A percentile compares a stretch with the other conserved stretches of the same genome.
phyloP scores from a whole-genome alignment of 2,888 invertebrate species.

The Orthosia gothica region DNA sequence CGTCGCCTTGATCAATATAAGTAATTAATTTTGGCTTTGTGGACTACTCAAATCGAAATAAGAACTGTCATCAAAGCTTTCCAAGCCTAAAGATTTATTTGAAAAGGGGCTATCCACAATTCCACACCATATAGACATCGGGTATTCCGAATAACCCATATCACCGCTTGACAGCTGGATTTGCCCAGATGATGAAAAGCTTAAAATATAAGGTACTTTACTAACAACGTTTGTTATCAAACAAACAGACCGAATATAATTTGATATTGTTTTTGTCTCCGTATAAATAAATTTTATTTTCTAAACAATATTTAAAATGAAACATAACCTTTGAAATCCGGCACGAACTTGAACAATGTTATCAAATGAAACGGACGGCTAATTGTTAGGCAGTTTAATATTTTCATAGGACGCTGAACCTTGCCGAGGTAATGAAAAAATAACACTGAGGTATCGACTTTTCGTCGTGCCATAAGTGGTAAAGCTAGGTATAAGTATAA shows the following conservation, averaged over 20 bases:
- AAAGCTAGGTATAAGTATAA: no score
- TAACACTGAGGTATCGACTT: slow-evolving; percentile 52
- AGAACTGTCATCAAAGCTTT: background rate
- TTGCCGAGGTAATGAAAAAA: slow-evolving; percentile 47
- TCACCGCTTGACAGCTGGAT: slow-evolving; percentile 32
- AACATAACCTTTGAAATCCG: slow-evolving; percentile 37
- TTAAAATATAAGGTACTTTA: slow-evolving; percentile 24
- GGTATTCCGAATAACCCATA: slow-evolving; percentile 12
- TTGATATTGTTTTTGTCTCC: slow-evolving; percentile 8
- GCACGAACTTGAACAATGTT: slow-evolving; percentile 26
- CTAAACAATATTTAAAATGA: slow-evolving; percentile 34
- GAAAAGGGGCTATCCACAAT: slow-evolving; percentile 13
- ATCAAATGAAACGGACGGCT: slow-evolving; percentile 36
- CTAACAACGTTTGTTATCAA: slow-evolving; percentile 15
- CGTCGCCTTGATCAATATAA: background rate
- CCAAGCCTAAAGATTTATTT: background rate
- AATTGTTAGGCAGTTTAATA: slow-evolving; percentile 34
- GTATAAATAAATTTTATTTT: slow-evolving; percentile 42
- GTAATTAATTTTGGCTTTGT: background rate
- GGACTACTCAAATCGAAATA: background rate
- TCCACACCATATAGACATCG: slow-evolving; percentile 4
- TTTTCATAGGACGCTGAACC: slow-evolving; percentile 54
- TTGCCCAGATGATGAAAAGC: slow-evolving; percentile 21
- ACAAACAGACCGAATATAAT: slow-evolving; percentile 29
- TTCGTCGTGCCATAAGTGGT: background rate